phyloP scores from a whole-genome alignment of 2,797 vertebrate species.

The Cichlasoma orientale region DNA sequence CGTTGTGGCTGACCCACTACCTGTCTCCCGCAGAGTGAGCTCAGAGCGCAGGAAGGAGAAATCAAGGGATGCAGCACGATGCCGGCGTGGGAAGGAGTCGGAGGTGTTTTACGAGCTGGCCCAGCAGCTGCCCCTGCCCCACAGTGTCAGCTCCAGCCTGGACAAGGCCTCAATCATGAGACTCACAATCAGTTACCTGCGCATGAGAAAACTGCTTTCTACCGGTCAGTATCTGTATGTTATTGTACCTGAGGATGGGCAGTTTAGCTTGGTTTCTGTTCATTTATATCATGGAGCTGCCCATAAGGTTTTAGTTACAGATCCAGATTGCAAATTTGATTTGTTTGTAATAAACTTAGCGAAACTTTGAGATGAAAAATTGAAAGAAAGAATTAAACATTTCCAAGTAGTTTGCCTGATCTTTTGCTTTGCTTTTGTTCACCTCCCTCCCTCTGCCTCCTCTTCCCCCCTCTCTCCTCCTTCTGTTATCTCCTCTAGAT shows the following conservation, averaged over 20 bases:
- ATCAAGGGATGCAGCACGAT: slow-evolving; percentile 94
- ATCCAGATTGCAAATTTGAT: background rate
- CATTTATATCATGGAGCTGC: background rate
- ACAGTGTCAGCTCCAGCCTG: slow-evolving; percentile 91
- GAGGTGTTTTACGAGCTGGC: slow-evolving; percentile 97
- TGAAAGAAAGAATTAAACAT: background rate
- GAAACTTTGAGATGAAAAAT: background rate
- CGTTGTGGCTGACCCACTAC: slow-evolving; percentile 25
- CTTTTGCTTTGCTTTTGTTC: background rate
- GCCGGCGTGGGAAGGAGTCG: slow-evolving; percentile 93
- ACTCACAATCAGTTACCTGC: slow-evolving; percentile 96
- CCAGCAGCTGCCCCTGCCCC: slow-evolving; percentile 93
- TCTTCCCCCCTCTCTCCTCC: background rate
- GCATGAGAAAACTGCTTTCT: slow-evolving; percentile 91
- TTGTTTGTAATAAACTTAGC: background rate
- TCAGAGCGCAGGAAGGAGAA: slow-evolving; percentile 97
- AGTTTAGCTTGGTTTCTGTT: background rate
- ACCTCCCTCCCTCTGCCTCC: background rate
- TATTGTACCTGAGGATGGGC: background rate
- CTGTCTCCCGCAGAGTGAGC: slow-evolving; percentile 85
- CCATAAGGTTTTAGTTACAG: background rate
- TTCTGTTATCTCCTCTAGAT: slow-evolving; percentile 68
- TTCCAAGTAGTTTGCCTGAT: background rate
- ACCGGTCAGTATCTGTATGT: slow-evolving; percentile 80
- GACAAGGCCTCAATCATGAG: slow-evolving; percentile 99